Percentiles rank a stretch among this genome's conserved stretches.
Evolutionary conservation across 1,140 invertebrate genomes (phyloP).

Genomic region (Rhagoletis pomonella): DNA sequence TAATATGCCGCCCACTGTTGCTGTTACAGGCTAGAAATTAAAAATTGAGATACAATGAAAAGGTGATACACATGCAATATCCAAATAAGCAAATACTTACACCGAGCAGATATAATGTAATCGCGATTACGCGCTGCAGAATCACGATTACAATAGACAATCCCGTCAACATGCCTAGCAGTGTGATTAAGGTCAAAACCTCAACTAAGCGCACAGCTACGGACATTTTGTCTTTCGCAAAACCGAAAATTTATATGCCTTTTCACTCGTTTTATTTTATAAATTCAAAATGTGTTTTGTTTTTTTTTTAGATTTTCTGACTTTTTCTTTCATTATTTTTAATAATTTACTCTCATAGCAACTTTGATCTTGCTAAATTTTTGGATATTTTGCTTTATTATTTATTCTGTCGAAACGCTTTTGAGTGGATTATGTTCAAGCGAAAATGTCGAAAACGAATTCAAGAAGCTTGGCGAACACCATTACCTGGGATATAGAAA

Average conservation of each 20-base stretch:
- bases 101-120: constrained; percentile 55
- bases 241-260: constrained; percentile 29
- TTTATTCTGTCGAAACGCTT: neutral
- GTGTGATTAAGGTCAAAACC: constrained; percentile 57
- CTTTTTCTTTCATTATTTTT: constrained; percentile 45
- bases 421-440: neutral
- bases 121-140: constrained; percentile 51
- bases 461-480: constrained; percentile 47
- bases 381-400: constrained; percentile 8
- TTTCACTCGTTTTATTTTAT: constrained; percentile 4
- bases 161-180: constrained; percentile 58
- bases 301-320: constrained; percentile 1
- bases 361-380: constrained; percentile 45
- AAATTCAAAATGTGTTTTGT: neutral
- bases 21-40: constrained; percentile 54
- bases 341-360: constrained; percentile 48
- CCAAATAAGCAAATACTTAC: constrained; percentile 29
- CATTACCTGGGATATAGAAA: constrained; percentile 49
- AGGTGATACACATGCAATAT: neutral
- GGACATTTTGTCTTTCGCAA: constrained; percentile 50
- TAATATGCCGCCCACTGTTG: constrained; percentile 45
- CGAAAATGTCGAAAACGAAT: constrained; percentile 38
- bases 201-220: constrained; percentile 59
- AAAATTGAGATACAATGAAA: neutral
- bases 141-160: constrained; percentile 57